phyloP scores from a whole-genome alignment of 2,888 invertebrate genomes.

The Onchidella celtica region DNA sequence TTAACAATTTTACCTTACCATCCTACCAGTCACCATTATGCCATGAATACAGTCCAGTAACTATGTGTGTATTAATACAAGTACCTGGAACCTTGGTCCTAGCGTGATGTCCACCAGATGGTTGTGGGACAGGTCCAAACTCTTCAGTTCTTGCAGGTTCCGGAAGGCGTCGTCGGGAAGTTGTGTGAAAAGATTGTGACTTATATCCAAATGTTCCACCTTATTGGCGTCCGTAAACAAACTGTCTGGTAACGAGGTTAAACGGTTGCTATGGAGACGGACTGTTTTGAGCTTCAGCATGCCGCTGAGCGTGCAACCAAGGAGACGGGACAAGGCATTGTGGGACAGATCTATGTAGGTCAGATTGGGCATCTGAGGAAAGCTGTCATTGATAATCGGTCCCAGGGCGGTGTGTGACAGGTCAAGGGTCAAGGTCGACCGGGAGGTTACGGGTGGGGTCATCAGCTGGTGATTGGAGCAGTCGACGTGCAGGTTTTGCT shows the following conservation, averaged over 20 bases:
- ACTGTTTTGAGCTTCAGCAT: conserved; percentile 53
- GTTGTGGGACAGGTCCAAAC: conserved; percentile 65
- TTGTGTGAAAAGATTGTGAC: conserved; percentile 57
- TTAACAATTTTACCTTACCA: no score
- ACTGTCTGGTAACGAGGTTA: conserved; percentile 56
- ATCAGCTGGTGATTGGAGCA: conserved; percentile 47
- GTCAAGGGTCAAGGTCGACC: conserved; percentile 45
- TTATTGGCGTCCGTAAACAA: conserved; percentile 58
- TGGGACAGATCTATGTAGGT: conserved; percentile 56
- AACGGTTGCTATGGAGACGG: conserved; percentile 56
- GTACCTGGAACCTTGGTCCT: conserved; percentile 61
- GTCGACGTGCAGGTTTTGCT: conserved; percentile 41
- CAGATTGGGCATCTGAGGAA: conserved; percentile 47
- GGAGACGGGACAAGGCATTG: conserved; percentile 54
- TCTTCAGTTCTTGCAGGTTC: conserved; percentile 56
- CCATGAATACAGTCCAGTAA: no score
- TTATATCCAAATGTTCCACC: conserved; percentile 63
- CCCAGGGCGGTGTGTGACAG: conserved; percentile 54
- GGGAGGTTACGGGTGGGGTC: conserved; percentile 42
- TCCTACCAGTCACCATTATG: no score
- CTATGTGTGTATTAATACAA: no score
- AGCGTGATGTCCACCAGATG: conserved; percentile 56
- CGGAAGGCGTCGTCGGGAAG: conserved; percentile 59
- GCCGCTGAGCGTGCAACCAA: conserved; percentile 52
- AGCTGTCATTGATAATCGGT: conserved; percentile 53